Percentiles rank a stretch among this genome's conserved stretches.
Conservation (phyloP, 2,113 vertebrate genomes). For the Melanerpes aurifrons region DNA sequence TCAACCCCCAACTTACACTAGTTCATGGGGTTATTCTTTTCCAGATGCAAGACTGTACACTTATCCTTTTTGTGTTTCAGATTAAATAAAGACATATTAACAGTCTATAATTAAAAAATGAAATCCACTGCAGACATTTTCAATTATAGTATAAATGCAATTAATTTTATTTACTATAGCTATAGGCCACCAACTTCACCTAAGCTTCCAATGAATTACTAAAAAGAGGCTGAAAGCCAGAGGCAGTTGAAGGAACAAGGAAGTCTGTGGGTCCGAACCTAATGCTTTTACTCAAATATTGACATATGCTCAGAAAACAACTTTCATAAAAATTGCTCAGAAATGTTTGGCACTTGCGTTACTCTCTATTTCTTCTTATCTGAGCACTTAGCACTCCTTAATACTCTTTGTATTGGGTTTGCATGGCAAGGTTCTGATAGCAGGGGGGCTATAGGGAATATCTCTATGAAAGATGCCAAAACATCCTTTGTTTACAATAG, state of each 20-base stretch:
- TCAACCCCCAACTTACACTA: no score
- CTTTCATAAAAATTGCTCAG: background rate
- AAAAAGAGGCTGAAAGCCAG: background rate
- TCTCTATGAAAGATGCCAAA: background rate
- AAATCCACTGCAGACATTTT: conserved; percentile 47
- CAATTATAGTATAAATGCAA: conserved; percentile 59
- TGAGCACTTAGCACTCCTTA: background rate
- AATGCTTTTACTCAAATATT: background rate
- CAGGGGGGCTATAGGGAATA: rapidly evolving
- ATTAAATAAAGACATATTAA: conserved; percentile 58
- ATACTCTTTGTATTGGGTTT: background rate
- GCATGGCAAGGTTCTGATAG: background rate
- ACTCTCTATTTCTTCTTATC: background rate
- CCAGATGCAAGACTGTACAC: no score
- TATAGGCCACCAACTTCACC: conserved; percentile 32
- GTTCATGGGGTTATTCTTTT: no score
- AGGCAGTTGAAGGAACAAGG: background rate
- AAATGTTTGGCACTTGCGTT: rapidly evolving
- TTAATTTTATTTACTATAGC: conserved; percentile 75
- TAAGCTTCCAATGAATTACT: conserved; percentile 51
- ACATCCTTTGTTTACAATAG: rapidly evolving
- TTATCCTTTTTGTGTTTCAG: background rate
- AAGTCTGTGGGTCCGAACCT: background rate
- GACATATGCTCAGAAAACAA: rapidly evolving
- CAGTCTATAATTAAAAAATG: background rate